Conservation (phyloP, 2,113 vertebrate species). For the Chaetodon auriga region DNA sequence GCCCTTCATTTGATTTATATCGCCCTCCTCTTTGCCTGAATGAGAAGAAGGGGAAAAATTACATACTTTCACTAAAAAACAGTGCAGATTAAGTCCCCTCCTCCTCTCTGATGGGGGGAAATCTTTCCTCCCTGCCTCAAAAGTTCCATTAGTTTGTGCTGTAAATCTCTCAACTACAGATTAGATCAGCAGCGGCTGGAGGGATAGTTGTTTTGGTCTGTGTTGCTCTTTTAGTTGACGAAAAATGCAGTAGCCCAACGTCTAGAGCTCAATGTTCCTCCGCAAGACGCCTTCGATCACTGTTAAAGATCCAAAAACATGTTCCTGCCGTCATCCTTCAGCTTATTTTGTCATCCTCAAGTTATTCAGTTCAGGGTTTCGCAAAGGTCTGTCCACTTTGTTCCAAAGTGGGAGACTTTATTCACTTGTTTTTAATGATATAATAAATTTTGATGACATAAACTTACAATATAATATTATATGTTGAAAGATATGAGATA, state of each 20-base stretch:
- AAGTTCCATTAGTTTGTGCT: conserved; percentile 60
- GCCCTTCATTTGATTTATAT: conserved; percentile 79
- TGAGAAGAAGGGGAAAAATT: conserved; percentile 53
- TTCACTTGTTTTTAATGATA: not conserved
- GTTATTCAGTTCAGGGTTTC: not conserved
- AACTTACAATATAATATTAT: not conserved
- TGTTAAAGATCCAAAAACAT: too few species aligned
- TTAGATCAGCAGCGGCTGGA: conserved; percentile 39
- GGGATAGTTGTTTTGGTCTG: conserved; percentile 12
- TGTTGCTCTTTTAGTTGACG: conserved; percentile 2
- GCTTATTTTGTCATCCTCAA: not conserved
- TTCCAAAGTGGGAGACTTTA: not conserved
- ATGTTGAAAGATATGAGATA: not conserved
- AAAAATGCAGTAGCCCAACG: not conserved
- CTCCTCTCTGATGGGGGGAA: conserved; percentile 42
- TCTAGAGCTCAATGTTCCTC: not conserved
- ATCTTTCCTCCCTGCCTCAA: conserved; percentile 26
- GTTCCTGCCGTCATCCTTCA: not conserved
- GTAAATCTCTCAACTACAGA: conserved; percentile 56
- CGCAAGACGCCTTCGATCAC: too few species aligned
- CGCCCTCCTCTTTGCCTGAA: conserved; percentile 65
- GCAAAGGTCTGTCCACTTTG: not conserved
- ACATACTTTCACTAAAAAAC: conserved; percentile 62
- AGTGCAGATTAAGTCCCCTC: conserved; percentile 41
- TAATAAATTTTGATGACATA: not conserved